Base-by-base conservation (phyloP, 2,113 vertebrate genomes). In the Mugil cephalus region DNA sequence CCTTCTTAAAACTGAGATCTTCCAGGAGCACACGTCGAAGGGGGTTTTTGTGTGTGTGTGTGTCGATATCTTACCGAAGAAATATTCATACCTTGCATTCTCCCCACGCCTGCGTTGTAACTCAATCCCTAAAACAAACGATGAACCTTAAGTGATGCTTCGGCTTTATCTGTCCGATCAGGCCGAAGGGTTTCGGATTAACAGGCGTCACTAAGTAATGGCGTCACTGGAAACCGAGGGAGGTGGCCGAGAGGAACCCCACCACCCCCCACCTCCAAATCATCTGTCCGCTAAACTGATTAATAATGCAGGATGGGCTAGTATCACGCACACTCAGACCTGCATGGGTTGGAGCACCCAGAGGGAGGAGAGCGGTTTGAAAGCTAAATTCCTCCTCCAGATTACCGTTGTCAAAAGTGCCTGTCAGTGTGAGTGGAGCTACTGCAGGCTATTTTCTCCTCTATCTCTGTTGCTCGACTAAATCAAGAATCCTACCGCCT, bases 241-340 rank as follows among this genome's bases (percentile, higher is more conserved):
- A 68, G 78, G 75, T 73, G 83, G 82, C 69, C 71, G 74, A 62
- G 72, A 70, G 79, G 67, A 86, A 82, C 83, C 36, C 79, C n/a
- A n/a, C n/a, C n/a, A n/a, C n/a, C n/a, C n/a, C n/a, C n/a, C n/a
- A n/a, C 68, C 77, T 81, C 84, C 21, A 66, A 85, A 76, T 87
- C 86, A 61, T 61, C 76, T 51, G 76, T 86, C 83, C 77, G 73
- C 74, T 64, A 30, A 71, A 72, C 51, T 59, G 74, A 89, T 92
- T 69, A 91, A 91, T 89, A 89, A 91, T 90, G 85, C 77, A 91
- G 75, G 38, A 51, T 54, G 45, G 51, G 71, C 78, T 77, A 46
- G 76, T 79, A 74, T 83, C 84, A 52, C 61, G 64, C 51, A 71
- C 24, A 39, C 1, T 6, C 17, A 50, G 54, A 39, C 17, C 42